Conservation (phyloP, 2,888 invertebrate genomes). For the Biston stratarius region DNA sequence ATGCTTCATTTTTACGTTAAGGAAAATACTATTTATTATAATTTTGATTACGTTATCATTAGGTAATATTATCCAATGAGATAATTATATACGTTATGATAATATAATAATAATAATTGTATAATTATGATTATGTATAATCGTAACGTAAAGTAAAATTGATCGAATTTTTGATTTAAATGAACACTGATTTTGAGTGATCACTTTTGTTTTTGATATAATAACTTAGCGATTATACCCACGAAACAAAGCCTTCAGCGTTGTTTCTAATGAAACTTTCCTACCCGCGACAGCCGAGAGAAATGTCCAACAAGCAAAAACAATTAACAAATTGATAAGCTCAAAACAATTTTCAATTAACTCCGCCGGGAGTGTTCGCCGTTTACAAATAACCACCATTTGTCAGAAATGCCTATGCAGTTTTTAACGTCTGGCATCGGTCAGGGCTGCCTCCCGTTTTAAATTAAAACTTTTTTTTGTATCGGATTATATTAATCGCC, state of each 20-base stretch:
- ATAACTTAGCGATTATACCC: constrained; percentile 45
- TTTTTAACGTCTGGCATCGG: constrained; percentile 78
- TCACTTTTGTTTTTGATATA: constrained; percentile 34
- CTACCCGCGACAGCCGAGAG: constrained; percentile 71
- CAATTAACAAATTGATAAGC: constrained; percentile 87
- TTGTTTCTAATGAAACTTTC: constrained; percentile 68
- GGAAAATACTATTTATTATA: not conserved
- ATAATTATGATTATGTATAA: no score
- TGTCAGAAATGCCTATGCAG: constrained; percentile 86
- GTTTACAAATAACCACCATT: constrained; percentile 86
- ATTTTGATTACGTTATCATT: no score
- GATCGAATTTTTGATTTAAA: not conserved
- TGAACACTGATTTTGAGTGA: constrained; percentile 34
- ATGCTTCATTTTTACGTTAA: not conserved
- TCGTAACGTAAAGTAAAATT: no score
- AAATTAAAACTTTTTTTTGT: constrained; percentile 53
- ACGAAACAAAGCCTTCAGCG: constrained; percentile 49
- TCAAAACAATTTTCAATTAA: constrained; percentile 87
- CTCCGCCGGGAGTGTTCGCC: constrained; percentile 82
- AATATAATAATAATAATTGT: no score
- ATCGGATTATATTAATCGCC: constrained; percentile 56
- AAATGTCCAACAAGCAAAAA: constrained; percentile 84
- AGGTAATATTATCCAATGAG: no score
- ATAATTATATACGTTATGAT: no score
- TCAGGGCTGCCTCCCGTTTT: constrained; percentile 70